Base-by-base conservation (phyloP, 2,797 vertebrate genomes). In the Ceryle rudis region DNA sequence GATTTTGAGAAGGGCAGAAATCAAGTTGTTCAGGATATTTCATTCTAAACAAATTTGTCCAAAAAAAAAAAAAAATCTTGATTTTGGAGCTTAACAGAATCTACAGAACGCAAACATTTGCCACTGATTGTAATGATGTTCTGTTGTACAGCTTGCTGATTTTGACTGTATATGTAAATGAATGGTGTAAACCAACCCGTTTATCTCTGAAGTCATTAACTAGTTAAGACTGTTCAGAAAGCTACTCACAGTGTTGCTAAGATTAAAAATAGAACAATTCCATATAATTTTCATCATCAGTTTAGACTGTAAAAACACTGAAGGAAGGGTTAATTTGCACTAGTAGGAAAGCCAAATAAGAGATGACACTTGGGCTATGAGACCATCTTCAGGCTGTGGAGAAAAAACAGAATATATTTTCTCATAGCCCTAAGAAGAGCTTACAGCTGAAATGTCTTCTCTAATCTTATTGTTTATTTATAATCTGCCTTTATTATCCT, bases 291-390 rank as follows among this genome's bases (percentile, higher is more conserved):
- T 84, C 55, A 58, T 55, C 26, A 26, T 65, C 55, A 81, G 17
- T 28, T 37, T 5, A 14, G 6, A 82, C 52, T 2, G 5, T 28
- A 88, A 89, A 92, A 91, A 75, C 44, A 67, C 29, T 64, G 51
- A 94, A 80, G 46, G 74, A 97, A 95, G 85, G 81, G 93, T 95
- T 94, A 93, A 93, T 79, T 87, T 94, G 54, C 49, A 75, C 33
- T 15, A 49, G 73, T 67, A 75, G 29, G n/a, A 66, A 70, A 86
- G 61, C 29, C 91, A 41, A 65, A 41, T 80, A 86, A 84, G 60
- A 77, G 14, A 52, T 75, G 89, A 77, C 80, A 91, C 31, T 39
- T 81, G 70, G 91, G 70, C 58, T 86, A 81, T 18, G 41, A 87
- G 78, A 91, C 69, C 41, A 61, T 62, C 66, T 73, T 57, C 37